Conservation (phyloP, 2,888 invertebrate genomes). For the Abrostola tripartita region DNA sequence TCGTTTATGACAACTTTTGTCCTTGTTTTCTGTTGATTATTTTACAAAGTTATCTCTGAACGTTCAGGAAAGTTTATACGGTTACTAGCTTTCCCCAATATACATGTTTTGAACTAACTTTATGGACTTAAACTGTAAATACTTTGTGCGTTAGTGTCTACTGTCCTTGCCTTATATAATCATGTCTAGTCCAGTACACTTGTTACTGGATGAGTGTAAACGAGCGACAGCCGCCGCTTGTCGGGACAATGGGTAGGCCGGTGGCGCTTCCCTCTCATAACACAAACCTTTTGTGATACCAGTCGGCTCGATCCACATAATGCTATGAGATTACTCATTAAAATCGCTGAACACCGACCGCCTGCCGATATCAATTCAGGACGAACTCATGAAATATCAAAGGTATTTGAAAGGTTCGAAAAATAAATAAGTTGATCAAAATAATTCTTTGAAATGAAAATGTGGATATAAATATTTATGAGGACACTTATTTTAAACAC, state of each 20-base stretch:
- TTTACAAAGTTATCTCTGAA: too few species aligned
- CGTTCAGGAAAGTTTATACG: too few species aligned
- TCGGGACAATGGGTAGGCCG: slow-evolving; percentile 67
- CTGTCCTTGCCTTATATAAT: too few species aligned
- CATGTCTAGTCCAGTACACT: background rate
- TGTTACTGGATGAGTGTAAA: slow-evolving; percentile 47
- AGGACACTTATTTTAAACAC: slow-evolving; percentile 7
- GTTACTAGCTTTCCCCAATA: too few species aligned
- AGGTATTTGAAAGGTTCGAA: slow-evolving; percentile 22
- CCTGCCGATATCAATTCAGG: slow-evolving; percentile 31
- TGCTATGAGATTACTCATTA: slow-evolving; percentile 70
- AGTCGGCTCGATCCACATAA: slow-evolving; percentile 60
- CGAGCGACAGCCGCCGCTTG: slow-evolving; percentile 56
- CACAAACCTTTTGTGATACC: slow-evolving; percentile 71
- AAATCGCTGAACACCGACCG: slow-evolving; percentile 54
- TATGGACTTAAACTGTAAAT: too few species aligned
- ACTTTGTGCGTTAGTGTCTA: too few species aligned
- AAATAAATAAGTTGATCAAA: slow-evolving; percentile 10
- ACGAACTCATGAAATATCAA: slow-evolving; percentile 34
- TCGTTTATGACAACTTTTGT: too few species aligned
- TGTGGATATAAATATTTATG: slow-evolving; percentile 10
- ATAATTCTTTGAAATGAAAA: slow-evolving; percentile 27
- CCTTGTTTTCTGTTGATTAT: too few species aligned
- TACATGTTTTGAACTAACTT: too few species aligned
- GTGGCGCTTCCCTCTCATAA: slow-evolving; percentile 63